Conservation (phyloP, 1,140 invertebrate species). For the Nasonia vitripennis region DNA sequence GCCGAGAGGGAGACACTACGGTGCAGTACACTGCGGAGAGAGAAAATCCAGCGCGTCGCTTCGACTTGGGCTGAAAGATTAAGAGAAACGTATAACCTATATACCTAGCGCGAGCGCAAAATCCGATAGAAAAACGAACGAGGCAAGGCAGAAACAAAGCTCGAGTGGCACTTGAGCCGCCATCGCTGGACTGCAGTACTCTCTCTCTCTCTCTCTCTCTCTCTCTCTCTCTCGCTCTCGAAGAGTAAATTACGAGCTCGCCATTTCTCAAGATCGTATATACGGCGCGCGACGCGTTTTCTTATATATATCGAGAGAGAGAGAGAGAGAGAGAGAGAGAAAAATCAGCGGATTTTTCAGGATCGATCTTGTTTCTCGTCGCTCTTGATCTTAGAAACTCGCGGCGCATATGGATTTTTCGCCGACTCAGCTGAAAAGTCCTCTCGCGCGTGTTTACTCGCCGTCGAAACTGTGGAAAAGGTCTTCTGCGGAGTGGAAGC, state of each 20-base stretch:
- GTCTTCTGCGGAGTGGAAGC: no score
- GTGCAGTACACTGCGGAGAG: not conserved
- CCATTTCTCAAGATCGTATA: constrained; percentile 2
- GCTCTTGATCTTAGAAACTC: not conserved
- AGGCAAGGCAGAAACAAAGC: not conserved
- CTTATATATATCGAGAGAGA: not conserved
- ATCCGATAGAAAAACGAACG: not conserved
- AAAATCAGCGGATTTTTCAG: not conserved
- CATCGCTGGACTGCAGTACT: no score
- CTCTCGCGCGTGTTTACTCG: no score
- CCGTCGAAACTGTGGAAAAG: no score
- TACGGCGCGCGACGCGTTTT: not conserved
- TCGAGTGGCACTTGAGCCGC: not conserved
- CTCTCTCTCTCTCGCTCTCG: not conserved
- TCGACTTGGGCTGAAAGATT: not conserved
- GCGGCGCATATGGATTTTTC: not conserved
- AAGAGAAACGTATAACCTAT: not conserved
- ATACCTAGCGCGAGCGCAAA: not conserved
- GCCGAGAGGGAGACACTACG: not conserved
- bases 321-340: no score
- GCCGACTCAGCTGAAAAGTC: no score
- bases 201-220: no score
- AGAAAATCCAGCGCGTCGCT: not conserved
- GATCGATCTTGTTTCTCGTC: not conserved
- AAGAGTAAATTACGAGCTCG: constrained; percentile 2